Evolutionary conservation across 2,113 vertebrate genomes (phyloP), one percentile per base, ranked within the genome.

Genomic region (Clupea harengus): DNA sequence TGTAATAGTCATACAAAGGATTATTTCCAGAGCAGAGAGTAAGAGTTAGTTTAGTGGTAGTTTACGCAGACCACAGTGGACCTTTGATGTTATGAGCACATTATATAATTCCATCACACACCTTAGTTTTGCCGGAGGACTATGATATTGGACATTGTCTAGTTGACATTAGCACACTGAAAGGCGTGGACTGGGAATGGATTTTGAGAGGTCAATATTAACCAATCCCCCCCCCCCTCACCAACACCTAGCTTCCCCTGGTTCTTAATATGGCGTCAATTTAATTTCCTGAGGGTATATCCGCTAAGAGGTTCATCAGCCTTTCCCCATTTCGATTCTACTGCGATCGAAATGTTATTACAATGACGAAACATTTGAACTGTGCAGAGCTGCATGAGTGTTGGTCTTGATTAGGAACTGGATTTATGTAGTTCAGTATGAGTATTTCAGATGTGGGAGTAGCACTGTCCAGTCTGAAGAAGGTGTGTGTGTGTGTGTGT

Each of bases 341-440:
- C 64, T 13, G 25, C 64, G 64, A 72, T 72, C 64, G 64, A 72
- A 28, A 28, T 72, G 64, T 72, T 72, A 72, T 72, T 72, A 72
- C 64, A 72, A 25, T 72, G 25, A 28, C 64, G 13, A 72, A 72
- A 10, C n/a, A 72, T 72, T 72, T 72, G 13, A 54, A 54, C 52
- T 32, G 10, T 32, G 2, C 64, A 72, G 11, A 7, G 8, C 64
- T 72, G 64, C 64, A 6, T 28, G 64, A 13, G 10, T 72, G 64
- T 2, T 11, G 64, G 64, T 32, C 25, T 28, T 32, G 64, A 72
- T 72, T 32, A 72, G 64, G n/a, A 72, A 32, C 9, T 28, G 25
- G 25, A 72, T 72, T 8, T 6, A 13, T 9, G 64, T 28, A 28
- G n/a, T 5, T 64, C 3, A 18, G 5, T 6, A 64, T 64, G 57